A percentile compares a stretch with the other conserved stretches of the same genome.
Evolutionary conservation across 2,888 invertebrate genomes (phyloP).

Genomic region (Lacanobia oleracea): DNA sequence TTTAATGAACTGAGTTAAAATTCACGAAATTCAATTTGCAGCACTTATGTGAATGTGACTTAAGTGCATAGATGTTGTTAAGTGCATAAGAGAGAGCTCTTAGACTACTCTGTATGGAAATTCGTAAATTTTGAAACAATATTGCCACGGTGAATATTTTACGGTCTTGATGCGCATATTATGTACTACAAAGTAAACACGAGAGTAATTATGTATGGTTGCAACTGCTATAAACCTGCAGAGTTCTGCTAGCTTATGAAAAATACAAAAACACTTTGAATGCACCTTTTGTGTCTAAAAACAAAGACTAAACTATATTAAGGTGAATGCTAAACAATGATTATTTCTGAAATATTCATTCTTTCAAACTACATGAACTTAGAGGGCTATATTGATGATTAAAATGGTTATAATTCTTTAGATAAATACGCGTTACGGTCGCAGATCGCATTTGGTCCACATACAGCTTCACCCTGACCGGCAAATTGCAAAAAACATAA

Average conservation of each 20-base stretch:
- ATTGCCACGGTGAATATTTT: neutral
- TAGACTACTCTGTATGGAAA: constrained; percentile 13
- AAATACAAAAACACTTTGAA: neutral
- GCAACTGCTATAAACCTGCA: neutral
- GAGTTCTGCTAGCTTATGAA: neutral
- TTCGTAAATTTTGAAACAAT: constrained; percentile 1
- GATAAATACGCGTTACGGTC: too few species aligned
- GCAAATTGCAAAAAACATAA: too few species aligned
- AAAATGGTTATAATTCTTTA: too few species aligned
- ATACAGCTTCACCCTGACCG: too few species aligned
- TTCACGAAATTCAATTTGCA: constrained; percentile 4
- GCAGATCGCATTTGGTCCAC: too few species aligned
- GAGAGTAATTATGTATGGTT: neutral
- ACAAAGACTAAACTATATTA: too few species aligned
- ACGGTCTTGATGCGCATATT: neutral
- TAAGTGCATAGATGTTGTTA: constrained; percentile 30
- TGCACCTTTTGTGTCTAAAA: too few species aligned
- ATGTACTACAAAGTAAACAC: neutral
- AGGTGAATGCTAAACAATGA: too few species aligned
- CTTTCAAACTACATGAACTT: too few species aligned
- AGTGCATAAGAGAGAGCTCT: constrained; percentile 34
- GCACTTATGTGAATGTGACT: constrained; percentile 3
- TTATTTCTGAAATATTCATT: too few species aligned
- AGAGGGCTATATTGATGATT: too few species aligned
- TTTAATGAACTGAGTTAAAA: constrained; percentile 7